Base-by-base conservation (phyloP, 2,113 vertebrate species). In the Melozone crissalis region DNA sequence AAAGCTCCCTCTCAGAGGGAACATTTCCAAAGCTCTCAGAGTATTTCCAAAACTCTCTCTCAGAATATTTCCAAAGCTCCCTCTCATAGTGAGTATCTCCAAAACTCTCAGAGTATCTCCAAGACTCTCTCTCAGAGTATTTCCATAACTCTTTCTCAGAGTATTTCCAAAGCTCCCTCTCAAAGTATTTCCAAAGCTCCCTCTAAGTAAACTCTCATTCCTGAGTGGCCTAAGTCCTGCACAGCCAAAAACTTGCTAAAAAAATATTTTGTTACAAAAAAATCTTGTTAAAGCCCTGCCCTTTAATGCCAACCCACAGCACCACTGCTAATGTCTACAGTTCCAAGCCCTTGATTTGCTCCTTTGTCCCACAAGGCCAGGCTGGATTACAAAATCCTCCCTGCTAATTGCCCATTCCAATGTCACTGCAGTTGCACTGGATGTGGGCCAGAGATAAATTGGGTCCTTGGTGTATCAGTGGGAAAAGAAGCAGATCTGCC, bases 51-150 rank as follows among this genome's bases (percentile, higher is more conserved):
- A 58, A 9, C 33, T 31, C 39, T 5, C 27, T 30, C 19, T 39
- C 71, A 57, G 31, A 55, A 5, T n/a, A 57, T n/a, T n/a, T 20
- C 61, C 57, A n/a, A 10, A 58, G 21, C 9, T 65, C 28, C 4
- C 39, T 30, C 31, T 99, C 84, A 97, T 98, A 96, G 99, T 99
- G 31, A 79, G 39, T 26, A 67, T 55, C n/a, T 13, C 59, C 58
- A 12, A n/a, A 57, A 3, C 9, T 55, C 22, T 33, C 33, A 58
- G 5, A 33, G 12, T n/a, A 39, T 39, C 18, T 39, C 59, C 55
- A n/a, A 23, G n/a, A 13, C 9, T 63, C 28, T 4, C 28, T 22
- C 47, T 43, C 2, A 9, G 39, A 79, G 49, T 44, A 66, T 65
- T 62, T 10, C 35, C 27, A 18, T 20, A 43, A 5, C 9, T 39